Base-by-base conservation (phyloP, 2,113 vertebrate species). In the Hypanus sabinus region DNA sequence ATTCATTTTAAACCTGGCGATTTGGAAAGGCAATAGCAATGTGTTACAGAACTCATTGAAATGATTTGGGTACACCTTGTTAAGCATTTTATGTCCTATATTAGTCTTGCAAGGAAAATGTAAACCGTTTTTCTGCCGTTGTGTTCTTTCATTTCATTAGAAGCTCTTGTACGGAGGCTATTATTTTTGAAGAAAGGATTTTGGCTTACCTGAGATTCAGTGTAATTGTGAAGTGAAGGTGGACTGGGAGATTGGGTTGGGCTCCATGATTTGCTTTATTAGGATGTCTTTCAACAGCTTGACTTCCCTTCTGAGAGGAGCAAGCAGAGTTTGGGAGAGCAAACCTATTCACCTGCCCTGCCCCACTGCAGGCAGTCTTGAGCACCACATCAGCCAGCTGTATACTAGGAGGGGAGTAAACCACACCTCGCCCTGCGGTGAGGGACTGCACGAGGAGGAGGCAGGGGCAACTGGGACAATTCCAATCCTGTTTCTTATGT, bases 51-150 rank as follows among this genome's bases (percentile, higher is more conserved):
- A 20, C 70, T 73, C 60, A 33, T 33, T 65, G 20, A 90, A 88
- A 88, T 90, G 85, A 90, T 33, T 90, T 90, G 38, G n/a, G 3
- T 33, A 18, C 36, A 27, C 68, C 6, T 93, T 55, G 38, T 93
- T 93, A 73, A 73, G 38, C 91, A 93, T 55, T 93, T 93, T 65
- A 71, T 73, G 68, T 27, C 36, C 68, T 73, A 20, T 27, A 73
- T 93, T 93, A 93, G 71, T 92, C 90, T 71, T 71, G 20, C 65
- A 38, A 70, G 57, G 88, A 88, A 90, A 30, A 16, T 88, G 30
- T 68, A 16, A 65, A 7, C 60, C n/a, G 65, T 27, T 65, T 46
- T 62, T 4, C 27, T 88, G 4, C 27, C 57, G n/a, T 88, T 90
- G 16, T 20, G 2, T 65, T 90, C 85, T 65, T 65, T 68, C 57